Conservation (phyloP, 2,797 vertebrate genomes). For the Picus viridis region DNA sequence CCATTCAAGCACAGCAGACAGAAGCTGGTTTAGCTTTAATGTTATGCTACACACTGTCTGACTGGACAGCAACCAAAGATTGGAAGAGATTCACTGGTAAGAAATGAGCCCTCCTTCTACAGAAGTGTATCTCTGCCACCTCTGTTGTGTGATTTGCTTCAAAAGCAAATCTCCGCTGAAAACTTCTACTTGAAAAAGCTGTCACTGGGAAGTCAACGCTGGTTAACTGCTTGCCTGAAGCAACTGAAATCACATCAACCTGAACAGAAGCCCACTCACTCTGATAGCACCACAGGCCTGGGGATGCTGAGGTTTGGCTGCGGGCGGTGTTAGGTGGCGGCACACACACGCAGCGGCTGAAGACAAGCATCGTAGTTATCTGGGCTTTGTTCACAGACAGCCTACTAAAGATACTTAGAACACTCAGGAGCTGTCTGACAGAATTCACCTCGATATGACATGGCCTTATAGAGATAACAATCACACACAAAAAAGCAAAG, state of each 20-base stretch:
- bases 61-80: no score
- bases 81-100: not conserved
- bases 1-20: not conserved
- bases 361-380: not conserved
- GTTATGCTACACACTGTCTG: no score
- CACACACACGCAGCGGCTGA: no score
- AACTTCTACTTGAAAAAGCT: not conserved
- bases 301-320: accelerated
- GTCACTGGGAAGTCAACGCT: not conserved
- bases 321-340: accelerated
- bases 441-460: not conserved
- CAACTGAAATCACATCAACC: not conserved
- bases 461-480: not conserved
- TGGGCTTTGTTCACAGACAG: not conserved
- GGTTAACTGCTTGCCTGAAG: not conserved
- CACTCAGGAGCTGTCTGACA: not conserved
- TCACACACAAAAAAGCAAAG: not conserved
- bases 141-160: not conserved
- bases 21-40: not conserved
- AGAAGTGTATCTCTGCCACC: accelerated
- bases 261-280: not conserved
- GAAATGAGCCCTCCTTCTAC: not conserved
- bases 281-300: not conserved
- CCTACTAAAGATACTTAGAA: not conserved
- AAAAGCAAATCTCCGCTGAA: not conserved